Percentiles rank a stretch among this genome's conserved stretches.
Evolutionary conservation across 2,888 invertebrate genomes (phyloP).

Genomic region (Crioceris asparagi): DNA sequence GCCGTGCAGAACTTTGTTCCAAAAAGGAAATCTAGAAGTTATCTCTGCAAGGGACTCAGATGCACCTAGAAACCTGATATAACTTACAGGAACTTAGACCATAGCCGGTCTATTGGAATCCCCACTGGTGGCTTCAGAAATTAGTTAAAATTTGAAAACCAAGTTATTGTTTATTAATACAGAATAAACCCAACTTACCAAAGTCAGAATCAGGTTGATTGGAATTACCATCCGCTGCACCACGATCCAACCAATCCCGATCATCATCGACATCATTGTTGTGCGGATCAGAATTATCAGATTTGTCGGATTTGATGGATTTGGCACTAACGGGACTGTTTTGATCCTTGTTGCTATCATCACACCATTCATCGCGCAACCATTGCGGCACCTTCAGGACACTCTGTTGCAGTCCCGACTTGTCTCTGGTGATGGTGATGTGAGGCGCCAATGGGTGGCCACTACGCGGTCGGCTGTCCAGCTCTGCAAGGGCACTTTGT

Average conservation of each 20-base stretch:
- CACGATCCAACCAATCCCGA: slow-evolving; percentile 62
- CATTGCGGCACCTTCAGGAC: slow-evolving; percentile 71
- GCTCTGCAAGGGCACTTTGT: slow-evolving; percentile 67
- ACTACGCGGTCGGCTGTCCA: slow-evolving; percentile 66
- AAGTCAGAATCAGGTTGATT: slow-evolving; percentile 81
- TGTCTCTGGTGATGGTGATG: slow-evolving; percentile 79
- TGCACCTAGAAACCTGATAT: no score
- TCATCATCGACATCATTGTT: slow-evolving; percentile 42
- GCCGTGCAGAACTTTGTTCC: no score
- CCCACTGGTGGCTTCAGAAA: no score
- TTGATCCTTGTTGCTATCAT: slow-evolving; percentile 36
- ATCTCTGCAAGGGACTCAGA: no score
- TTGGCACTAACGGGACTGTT: slow-evolving; percentile 33
- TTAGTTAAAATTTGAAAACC: no score
- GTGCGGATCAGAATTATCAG: slow-evolving; percentile 43
- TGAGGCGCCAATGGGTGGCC: slow-evolving; percentile 77
- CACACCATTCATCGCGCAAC: slow-evolving; percentile 55
- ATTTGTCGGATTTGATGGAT: slow-evolving; percentile 30
- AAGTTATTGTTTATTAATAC: background rate
- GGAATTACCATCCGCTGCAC: slow-evolving; percentile 74
- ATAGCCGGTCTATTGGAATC: no score
- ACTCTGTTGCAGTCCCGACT: slow-evolving; percentile 80
- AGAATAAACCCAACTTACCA: slow-evolving; percentile 39
- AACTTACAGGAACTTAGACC: no score
- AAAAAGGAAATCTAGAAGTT: no score